Evolutionary conservation across 2,888 invertebrate genomes (phyloP), one percentile per base, ranked within the genome.

Genomic region (Synergus itoensis): DNA sequence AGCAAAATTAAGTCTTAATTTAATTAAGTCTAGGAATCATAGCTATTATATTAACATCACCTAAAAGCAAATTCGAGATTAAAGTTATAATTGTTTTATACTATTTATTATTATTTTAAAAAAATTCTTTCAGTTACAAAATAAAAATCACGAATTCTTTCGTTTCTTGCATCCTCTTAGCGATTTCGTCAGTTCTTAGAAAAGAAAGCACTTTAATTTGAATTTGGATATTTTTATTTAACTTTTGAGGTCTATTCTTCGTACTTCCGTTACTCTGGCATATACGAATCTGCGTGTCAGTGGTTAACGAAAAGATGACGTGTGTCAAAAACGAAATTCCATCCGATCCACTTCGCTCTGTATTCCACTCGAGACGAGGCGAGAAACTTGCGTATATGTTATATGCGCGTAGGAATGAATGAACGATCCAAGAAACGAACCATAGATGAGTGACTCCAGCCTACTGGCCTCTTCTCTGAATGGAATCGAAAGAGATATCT

Each of bases 271-370:
- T 53, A 73, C 53, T 53, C 73, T 53, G 53, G 73, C 73, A 73
- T 82, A 85, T 82, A 85, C 82, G 81, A 80, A 82, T 82, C 80
- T 77, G 81, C 80, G 79, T 81, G 77, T 75, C 48, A 80, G 14
- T 79, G 77, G 81, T 83, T 78, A 82, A 80, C 83, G 81, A 81
- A 83, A 83, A 84, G 84, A 82, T 82, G 84, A 81, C 83, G 86
- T 84, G 86, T 83, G 88, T 89, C 88, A 87, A 87, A 85, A 88
- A 87, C 85, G 88, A 88, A 89, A 89, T 89, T 88, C 89, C 89
- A 88, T 86, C 87, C 88, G 87, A 86, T 87, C 88, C 88, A 87
- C 87, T 87, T 88, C 84, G 87, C 81, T 79, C 82, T 80, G 82
- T 80, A 77, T 83, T 86, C 89, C 89, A 90, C 89, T 90, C 89